phyloP scores from a whole-genome alignment of 2,888 invertebrate species.

The Phyto melanocephala region DNA sequence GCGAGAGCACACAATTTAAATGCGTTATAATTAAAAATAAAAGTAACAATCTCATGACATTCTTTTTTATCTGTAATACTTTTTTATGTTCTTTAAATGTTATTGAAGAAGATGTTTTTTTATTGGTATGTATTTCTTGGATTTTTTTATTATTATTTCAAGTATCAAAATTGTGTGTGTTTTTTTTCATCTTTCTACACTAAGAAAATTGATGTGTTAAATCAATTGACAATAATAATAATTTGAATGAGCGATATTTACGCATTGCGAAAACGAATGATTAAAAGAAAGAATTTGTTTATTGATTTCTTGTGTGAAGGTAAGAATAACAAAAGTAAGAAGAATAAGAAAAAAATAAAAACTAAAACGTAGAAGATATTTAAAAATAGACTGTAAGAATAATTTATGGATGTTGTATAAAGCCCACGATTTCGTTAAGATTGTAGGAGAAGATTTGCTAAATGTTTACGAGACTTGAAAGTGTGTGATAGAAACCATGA shows the following conservation, averaged over 20 bases:
- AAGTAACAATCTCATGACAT: slow-evolving; percentile 32
- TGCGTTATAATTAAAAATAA: slow-evolving; percentile 42
- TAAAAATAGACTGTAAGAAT: background rate
- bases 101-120: background rate
- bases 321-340: background rate
- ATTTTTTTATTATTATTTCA: background rate
- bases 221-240: slow-evolving; percentile 28
- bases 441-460: too few species aligned
- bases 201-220: slow-evolving; percentile 11
- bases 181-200: background rate
- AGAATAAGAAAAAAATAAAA: background rate
- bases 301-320: background rate
- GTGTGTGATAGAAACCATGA: too few species aligned
- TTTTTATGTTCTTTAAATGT: slow-evolving; percentile 15
- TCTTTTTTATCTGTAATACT: background rate
- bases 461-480: too few species aligned
- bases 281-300: background rate
- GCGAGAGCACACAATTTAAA: slow-evolving; percentile 28
- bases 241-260: slow-evolving; percentile 13
- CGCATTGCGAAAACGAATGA: background rate
- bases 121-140: too few species aligned
- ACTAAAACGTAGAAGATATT: background rate
- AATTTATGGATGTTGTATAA: too few species aligned
- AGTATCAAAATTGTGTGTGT: slow-evolving; percentile 1
- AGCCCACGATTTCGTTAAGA: too few species aligned